Conservation (phyloP, 1,140 invertebrate genomes). For the Zeugodacus cucurbitae region DNA sequence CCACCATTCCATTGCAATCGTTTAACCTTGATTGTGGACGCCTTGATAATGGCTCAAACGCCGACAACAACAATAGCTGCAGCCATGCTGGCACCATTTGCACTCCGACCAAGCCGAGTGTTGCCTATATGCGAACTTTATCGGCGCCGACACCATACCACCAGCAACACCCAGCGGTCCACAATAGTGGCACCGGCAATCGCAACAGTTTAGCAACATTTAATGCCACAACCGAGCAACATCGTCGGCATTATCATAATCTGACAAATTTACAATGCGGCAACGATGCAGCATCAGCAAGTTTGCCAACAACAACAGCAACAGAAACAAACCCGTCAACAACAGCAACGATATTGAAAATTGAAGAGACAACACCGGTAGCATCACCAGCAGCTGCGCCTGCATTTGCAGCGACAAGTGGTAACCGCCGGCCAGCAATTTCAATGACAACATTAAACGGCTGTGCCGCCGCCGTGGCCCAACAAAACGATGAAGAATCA, state of each 20-base stretch:
- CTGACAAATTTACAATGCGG: conserved; percentile 63
- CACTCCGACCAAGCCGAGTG: conserved; percentile 41
- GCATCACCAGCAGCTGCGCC: background rate
- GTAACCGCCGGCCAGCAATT: background rate
- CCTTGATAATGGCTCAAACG: conserved; percentile 47
- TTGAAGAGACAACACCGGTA: conserved; percentile 55
- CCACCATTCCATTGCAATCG: conserved; percentile 65
- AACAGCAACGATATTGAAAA: conserved; percentile 54
- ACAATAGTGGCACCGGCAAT: conserved; percentile 46
- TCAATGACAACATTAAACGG: conserved; percentile 18
- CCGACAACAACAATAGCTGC: conserved; percentile 21
- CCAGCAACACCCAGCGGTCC: conserved; percentile 27
- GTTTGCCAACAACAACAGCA: conserved; percentile 5
- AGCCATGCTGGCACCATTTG: background rate
- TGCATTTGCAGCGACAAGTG: background rate
- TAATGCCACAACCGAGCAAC: conserved; percentile 43
- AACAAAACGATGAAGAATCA: conserved; percentile 35
- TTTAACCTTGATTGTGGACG: conserved; percentile 65
- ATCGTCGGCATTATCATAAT: conserved; percentile 54
- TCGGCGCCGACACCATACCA: conserved; percentile 55
- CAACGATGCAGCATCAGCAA: conserved; percentile 4
- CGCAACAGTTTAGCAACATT: conserved; percentile 58
- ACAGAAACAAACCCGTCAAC: background rate
- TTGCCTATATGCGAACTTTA: conserved; percentile 62
- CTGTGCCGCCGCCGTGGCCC: background rate